These are phyloP conservation scores for Ceratina japonica DNA, from an alignment of 1,140 invertebrate genomes.

Conservation along the genomic window DNA sequence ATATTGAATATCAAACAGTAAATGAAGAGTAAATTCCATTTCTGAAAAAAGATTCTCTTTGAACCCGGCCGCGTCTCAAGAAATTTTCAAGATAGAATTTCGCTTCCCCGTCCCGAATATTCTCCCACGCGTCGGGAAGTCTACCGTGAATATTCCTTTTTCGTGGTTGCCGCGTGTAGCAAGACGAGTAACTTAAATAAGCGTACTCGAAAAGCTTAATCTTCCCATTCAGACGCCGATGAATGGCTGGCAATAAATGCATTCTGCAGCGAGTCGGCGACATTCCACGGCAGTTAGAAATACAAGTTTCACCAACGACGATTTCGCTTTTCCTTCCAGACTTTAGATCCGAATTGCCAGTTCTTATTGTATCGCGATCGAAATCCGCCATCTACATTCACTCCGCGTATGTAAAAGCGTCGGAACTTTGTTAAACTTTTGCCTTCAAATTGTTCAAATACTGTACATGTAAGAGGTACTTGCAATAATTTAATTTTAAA, in stretches of 20 bases:
- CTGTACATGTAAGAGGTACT: no score
- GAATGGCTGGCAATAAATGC: conserved; percentile 47
- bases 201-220: conserved; percentile 41
- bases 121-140: conserved; percentile 8
- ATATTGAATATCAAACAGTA: no score
- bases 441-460: neutral
- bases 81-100: neutral
- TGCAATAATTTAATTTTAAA: no score
- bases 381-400: neutral
- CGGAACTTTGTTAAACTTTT: neutral
- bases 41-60: no score
- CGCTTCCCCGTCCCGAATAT: conserved; percentile 18
- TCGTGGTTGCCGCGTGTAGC: conserved; percentile 9
- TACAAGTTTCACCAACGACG: conserved; percentile 31
- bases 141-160: conserved; percentile 36
- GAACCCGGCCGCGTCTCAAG: neutral
- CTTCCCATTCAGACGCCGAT: conserved; percentile 44
- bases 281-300: conserved; percentile 35
- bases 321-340: conserved; percentile 22
- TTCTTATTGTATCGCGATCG: neutral
- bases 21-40: no score
- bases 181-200: conserved; percentile 46
- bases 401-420: neutral
- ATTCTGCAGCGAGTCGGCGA: conserved; percentile 13
- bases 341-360: neutral